Conservation (phyloP, 2,113 vertebrate species). For the Thymallus thymallus region DNA sequence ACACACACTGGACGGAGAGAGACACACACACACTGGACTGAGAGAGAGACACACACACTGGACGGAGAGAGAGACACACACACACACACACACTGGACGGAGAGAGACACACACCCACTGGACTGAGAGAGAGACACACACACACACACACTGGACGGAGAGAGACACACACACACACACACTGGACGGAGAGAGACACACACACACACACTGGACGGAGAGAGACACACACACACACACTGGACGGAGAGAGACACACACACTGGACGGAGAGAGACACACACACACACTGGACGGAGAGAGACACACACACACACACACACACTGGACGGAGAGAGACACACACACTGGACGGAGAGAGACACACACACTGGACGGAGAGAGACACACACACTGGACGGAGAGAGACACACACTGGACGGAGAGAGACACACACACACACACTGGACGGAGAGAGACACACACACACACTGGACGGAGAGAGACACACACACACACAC, state of each 20-base stretch:
- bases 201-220: constrained; percentile 73
- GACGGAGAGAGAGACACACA: no score
- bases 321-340: neutral
- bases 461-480: neutral
- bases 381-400: constrained; percentile 64
- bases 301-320: constrained; percentile 25
- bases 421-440: neutral
- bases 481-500: constrained; percentile 58
- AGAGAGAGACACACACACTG: neutral
- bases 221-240: constrained; percentile 25
- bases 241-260: no score
- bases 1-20: neutral
- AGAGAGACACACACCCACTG: constrained; percentile 47
- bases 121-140: no score
- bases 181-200: neutral
- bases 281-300: constrained; percentile 79
- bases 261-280: constrained; percentile 67
- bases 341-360: no score
- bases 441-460: constrained; percentile 76
- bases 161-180: constrained; percentile 40
- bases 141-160: constrained; percentile 72
- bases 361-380: neutral
- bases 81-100: constrained; percentile 77
- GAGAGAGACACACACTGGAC: constrained; percentile 55
- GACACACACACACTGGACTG: neutral